Conservation (phyloP, 2,113 vertebrate species). For the Anas platyrhynchos region DNA sequence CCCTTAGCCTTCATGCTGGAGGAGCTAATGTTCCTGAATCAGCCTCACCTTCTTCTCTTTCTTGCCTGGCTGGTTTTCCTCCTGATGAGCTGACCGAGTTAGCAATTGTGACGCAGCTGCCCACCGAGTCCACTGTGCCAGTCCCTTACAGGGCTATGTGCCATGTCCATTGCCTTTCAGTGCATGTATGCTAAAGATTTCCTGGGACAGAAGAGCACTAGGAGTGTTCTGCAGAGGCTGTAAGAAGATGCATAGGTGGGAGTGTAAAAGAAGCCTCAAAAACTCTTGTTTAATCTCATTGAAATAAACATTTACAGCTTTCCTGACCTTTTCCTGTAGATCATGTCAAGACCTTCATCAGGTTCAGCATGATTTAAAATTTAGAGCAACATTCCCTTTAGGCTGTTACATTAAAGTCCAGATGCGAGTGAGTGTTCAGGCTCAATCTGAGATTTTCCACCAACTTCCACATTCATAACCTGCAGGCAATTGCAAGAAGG, state of each 20-base stretch:
- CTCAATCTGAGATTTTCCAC: conserved; percentile 55
- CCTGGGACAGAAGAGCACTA: conserved; percentile 29
- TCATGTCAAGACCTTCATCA: conserved; percentile 71
- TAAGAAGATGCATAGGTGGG: not conserved
- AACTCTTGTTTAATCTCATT: conserved; percentile 30
- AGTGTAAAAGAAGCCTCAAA: conserved; percentile 36
- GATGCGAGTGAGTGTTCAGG: conserved; percentile 35
- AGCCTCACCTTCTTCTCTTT: not conserved
- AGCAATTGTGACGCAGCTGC: not conserved
- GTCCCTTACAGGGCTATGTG: not conserved
- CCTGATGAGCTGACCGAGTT: not conserved
- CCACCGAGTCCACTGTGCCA: not conserved
- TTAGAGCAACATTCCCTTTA: conserved; percentile 67
- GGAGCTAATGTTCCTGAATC: not conserved
- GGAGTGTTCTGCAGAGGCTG: conserved; percentile 8
- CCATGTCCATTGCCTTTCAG: not conserved
- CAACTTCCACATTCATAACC: conserved; percentile 41
- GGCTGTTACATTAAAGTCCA: conserved; percentile 69
- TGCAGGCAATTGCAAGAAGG: conserved; percentile 73
- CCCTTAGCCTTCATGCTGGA: not conserved
- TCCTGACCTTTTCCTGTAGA: conserved; percentile 78
- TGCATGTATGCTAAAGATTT: not conserved
- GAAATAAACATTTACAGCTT: conserved; percentile 71
- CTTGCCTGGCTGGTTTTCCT: not conserved
- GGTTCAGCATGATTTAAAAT: conserved; percentile 59